Percentiles rank a stretch among this genome's conserved stretches.
phyloP scores from a whole-genome alignment of 2,797 vertebrate species.

The Hippopotamyrus pictus region DNA sequence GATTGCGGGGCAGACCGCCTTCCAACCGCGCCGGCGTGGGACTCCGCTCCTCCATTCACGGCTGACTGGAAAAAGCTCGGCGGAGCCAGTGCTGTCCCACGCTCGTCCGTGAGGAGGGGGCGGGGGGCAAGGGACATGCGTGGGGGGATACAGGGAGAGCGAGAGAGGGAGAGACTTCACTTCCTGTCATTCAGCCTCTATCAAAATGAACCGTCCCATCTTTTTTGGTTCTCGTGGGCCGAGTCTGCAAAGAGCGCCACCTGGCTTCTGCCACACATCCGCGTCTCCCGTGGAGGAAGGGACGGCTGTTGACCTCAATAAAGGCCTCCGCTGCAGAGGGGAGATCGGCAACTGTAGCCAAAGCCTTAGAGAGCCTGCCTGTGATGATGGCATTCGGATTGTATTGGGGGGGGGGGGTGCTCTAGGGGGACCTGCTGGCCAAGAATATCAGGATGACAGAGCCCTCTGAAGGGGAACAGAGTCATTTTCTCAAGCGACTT shows the following conservation, averaged over 20 bases:
- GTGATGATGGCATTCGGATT: slow-evolving; percentile 3
- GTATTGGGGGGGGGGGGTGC: not conserved
- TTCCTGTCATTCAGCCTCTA: slow-evolving; percentile 13
- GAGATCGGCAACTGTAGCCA: not conserved
- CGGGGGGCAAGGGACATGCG: not conserved
- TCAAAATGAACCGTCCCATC: slow-evolving; percentile 2
- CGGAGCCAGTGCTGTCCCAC: slow-evolving; percentile 28
- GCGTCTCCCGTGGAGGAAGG: slow-evolving; percentile 13
- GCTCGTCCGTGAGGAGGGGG: not conserved
- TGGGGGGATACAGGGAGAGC: not conserved
- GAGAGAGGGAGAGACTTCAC: slow-evolving; percentile 11
- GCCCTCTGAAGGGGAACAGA: not conserved
- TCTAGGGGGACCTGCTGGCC: not conserved
- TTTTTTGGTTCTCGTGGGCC: slow-evolving; percentile 7
- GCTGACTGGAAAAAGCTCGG: slow-evolving; percentile 27
- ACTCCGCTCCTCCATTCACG: slow-evolving; percentile 29
- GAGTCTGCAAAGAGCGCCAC: slow-evolving; percentile 13
- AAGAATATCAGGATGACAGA: not conserved
- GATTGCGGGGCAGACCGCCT: slow-evolving; percentile 30
- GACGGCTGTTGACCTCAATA: slow-evolving; percentile 26
- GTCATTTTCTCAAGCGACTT: not conserved
- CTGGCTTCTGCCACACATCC: slow-evolving; percentile 5
- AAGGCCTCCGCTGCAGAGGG: slow-evolving; percentile 1
- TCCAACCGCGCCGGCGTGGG: slow-evolving; percentile 17
- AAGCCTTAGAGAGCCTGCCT: slow-evolving; percentile 15